Evolutionary conservation across 2,797 vertebrate species (phyloP), one percentile per base, ranked within the genome.

Genomic region (Ceyx erithaca): DNA sequence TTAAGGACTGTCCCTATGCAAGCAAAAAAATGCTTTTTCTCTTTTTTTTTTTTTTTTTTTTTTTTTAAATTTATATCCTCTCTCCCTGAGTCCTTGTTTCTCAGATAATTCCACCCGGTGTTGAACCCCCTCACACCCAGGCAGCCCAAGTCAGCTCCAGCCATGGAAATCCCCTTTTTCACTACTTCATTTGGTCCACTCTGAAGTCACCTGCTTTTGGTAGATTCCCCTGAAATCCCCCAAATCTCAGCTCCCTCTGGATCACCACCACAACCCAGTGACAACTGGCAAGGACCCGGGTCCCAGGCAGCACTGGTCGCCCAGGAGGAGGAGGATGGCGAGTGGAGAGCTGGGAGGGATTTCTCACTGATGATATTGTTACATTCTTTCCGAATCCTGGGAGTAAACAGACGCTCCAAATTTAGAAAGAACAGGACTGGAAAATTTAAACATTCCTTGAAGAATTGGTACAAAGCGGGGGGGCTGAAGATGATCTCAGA

Each of bases 321-420:
- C 8, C 16, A 88, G 81, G 57, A 69, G 67, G 63, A 69, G 48
- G 72, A 92, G 52, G 71, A 93, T 82, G 91, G 80, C 3, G 9
- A 91, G 83, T 1, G 12, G 70, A 88, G 55, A 68, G 71, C 46
- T 91, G 85, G 75, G 86, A 96, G 85, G 96, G 94, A 92, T 95
- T 90, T 94, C 91, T 95, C 9, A 5, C 89, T 94, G 91, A 95
- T 96, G 95, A 92, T 94, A 92, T 86, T 95, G 95, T 84, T 85
- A 95, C 94, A 97, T 97, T 96, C 96, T 96, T 97, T 97, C 96
- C 95, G 82, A 97, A 95, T 97, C 96, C 93, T 96, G 92, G 93
- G 96, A 96, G 96, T 96, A 97, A 96, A 97, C 94, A 96, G 94
- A 89, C 59, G 3, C 69, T 97, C 96, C 96, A 97, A 97, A 96